Conservation (phyloP, 2,888 invertebrate species). For the Drosophila parthenogenetica region DNA sequence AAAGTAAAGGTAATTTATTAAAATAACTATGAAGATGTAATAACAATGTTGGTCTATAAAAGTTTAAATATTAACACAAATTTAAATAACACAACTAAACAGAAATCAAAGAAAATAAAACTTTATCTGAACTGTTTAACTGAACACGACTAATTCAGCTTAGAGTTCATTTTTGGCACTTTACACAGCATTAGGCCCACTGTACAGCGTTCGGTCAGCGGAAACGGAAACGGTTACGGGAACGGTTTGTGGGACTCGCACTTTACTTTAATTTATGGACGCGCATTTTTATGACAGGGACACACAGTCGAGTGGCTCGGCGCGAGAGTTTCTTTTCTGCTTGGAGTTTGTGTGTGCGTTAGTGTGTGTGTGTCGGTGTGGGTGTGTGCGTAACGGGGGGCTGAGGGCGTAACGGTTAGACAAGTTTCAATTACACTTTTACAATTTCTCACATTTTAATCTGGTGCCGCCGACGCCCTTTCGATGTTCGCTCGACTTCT, state of each 20-base stretch:
- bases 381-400: slow-evolving; percentile 16
- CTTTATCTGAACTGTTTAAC: too few relatives aligned
- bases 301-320: slow-evolving; percentile 56
- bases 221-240: slow-evolving; percentile 58
- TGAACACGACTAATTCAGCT: too few relatives aligned
- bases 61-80: too few relatives aligned
- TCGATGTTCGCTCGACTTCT: slow-evolving; percentile 69
- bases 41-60: too few relatives aligned
- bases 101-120: too few relatives aligned
- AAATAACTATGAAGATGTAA: too few relatives aligned
- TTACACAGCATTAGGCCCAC: slow-evolving; percentile 21
- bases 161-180: neutral
- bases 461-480: slow-evolving; percentile 70
- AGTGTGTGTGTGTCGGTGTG: too few relatives aligned
- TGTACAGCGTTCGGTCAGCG: slow-evolving; percentile 62
- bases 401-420: slow-evolving; percentile 64
- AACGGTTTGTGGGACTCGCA: slow-evolving; percentile 55
- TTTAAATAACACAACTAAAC: too few relatives aligned
- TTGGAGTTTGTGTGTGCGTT: neutral
- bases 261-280: slow-evolving; percentile 76
- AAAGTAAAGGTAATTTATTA: neutral
- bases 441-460: slow-evolving; percentile 81
- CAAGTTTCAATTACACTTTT: slow-evolving; percentile 80
- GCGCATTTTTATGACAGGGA: slow-evolving; percentile 80
- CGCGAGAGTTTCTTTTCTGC: slow-evolving; percentile 31